These are phyloP conservation scores for Capitella teleta DNA, from an alignment of 1,140 invertebrate species.

Conservation along the genomic window DNA sequence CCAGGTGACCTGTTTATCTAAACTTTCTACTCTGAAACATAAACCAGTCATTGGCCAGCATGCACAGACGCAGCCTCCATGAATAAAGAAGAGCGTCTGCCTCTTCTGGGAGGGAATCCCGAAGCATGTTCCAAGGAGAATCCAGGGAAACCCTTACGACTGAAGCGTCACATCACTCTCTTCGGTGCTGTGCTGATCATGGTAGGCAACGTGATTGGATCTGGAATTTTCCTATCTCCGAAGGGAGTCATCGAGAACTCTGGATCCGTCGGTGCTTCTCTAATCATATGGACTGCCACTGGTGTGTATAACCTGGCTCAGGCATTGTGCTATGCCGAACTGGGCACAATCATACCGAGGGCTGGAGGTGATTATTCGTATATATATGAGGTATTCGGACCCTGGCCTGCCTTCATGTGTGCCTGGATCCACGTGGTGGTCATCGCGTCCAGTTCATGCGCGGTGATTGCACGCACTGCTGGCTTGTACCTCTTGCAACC, in stretches of 20 bases:
- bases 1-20: no score
- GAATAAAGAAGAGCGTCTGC: no score
- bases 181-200: slow-evolving; percentile 1
- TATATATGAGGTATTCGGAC: slow-evolving; percentile 6
- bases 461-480: slow-evolving; percentile 4
- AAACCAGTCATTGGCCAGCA: no score
- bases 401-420: slow-evolving; percentile 3
- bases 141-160: slow-evolving; percentile 11
- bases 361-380: slow-evolving; percentile 11
- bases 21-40: no score
- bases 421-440: slow-evolving; percentile 5
- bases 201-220: slow-evolving; percentile 17
- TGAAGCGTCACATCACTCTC: slow-evolving; percentile 14
- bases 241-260: slow-evolving; percentile 25
- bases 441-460: slow-evolving; percentile 2
- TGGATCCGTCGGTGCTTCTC: slow-evolving; percentile 30
- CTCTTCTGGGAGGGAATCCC: no score
- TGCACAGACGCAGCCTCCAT: no score
- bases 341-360: slow-evolving; percentile 12
- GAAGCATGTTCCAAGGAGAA: no score
- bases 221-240: slow-evolving; percentile 19
- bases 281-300: slow-evolving; percentile 30
- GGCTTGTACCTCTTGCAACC: slow-evolving; percentile 4
- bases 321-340: slow-evolving; percentile 32
- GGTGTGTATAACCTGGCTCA: slow-evolving; percentile 42